Evolutionary conservation across 2,113 vertebrate species (phyloP), one percentile per base, ranked within the genome.

Genomic region (Indicator maculatus): DNA sequence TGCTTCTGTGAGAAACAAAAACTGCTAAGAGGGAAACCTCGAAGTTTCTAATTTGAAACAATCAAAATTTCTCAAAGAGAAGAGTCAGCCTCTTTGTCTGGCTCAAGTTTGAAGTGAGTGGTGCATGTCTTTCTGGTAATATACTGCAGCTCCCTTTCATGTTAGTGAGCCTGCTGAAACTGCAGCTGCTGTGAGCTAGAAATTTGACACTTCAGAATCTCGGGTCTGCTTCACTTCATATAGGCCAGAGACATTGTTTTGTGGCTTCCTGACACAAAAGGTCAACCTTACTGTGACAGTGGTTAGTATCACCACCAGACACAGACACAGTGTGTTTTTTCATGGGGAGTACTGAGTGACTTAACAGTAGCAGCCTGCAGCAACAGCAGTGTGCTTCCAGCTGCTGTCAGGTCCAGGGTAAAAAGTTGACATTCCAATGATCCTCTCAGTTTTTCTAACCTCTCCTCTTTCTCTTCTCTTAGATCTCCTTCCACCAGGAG

Each of bases 401-500:
- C 59, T 90, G 73, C 79, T 78, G 6, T 58, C 28, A 16, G 44
- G 30, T 78, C 61, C 64, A 38, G 66, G 60, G 47, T 0, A 1
- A 67, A 79, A 60, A 67, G 26, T 4, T 59, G 24, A 11, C 17
- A 31, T 63, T 66, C 67, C 71, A 64, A 61, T 26, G 69, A 55
- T 61, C 23, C 33, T 70, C 13, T 45, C 24, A 3, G 79, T 69
- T 39, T 53, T 30, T 50, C 55, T 79, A 23, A 92, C 45, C 18
- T 90, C 60, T 71, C 24, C 47, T 7, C 1, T 93, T 59, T 89
- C 84, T 47, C 12, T 70, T 84, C 71, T 93, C 67, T 50, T 75
- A 98, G 98, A 98, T 95, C 98, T 98, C 47, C 97, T 98, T 78
- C 98, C 98, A 39, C 98, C 98, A 4, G 98, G 98, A 72, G 97